Base-by-base conservation (phyloP, 35 echinoderm and acorn worm genomes). In the Acanthaster planci region DNA sequence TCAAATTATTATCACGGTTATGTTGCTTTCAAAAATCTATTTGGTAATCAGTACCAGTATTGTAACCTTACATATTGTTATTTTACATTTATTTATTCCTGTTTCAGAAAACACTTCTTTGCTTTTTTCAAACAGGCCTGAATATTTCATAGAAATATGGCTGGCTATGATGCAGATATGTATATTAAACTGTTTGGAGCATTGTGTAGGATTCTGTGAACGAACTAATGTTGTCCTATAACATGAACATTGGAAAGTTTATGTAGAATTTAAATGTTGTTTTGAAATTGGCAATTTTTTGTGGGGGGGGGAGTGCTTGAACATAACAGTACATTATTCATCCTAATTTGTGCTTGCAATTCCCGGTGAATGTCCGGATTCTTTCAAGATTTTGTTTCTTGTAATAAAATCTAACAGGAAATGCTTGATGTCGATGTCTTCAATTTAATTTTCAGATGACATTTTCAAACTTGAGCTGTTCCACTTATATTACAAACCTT, bases 81-180 rank as follows among this genome's bases (percentile, higher is more conserved):
- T 34, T 72, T 30, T 72, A 26, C 23, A 29, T 72, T 72, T 72
- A 72, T 72, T 72, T 72, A 72, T 72, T 72, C 34, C 64, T 26
- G 64, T 72, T 72, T 12, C 21, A 31, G 10, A 72, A 72, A 27
- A 72, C 34, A 27, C 14, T 72, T 72, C 27, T 35, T 72, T 72
- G 19, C 1, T 34, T 68, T 26, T 72, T 35, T 72, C 12, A 47
- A 4, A 47, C 4, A 12, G 12, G 12, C 4, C 4, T 6, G 42
- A 47, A 47, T 6, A 47, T 47, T 47, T 12, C 12, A 47, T 47
- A 6, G 42, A 47, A 47, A 6, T 4, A 6, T 47, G 42, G 4
- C 42, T 31, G 64, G 64, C 64, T 72, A 26, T n/a, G n/a, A n/a
- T 72, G 64, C 64, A 72, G 30, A 72, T 72, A 72, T 72, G 64